These are phyloP conservation scores for Aythya baeri DNA, from an alignment of 2,113 vertebrate genomes.

Conservation along the genomic window DNA sequence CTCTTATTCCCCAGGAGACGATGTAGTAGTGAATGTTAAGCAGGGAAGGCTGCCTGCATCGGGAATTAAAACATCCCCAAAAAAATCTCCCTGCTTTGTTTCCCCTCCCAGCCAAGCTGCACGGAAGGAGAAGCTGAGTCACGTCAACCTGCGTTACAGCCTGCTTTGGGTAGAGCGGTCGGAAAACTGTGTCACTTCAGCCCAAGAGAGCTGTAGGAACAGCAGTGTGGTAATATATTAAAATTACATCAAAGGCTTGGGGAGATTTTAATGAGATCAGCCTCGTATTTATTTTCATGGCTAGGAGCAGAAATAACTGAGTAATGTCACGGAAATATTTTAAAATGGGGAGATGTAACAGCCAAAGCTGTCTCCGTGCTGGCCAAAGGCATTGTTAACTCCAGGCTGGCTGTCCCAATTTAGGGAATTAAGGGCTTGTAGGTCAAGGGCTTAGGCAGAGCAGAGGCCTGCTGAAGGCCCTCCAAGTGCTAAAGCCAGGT, in stretches of 20 bases:
- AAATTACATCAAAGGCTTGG: constrained; percentile 65
- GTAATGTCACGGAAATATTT: constrained; percentile 59
- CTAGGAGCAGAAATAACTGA: constrained; percentile 59
- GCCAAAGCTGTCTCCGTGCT: not conserved
- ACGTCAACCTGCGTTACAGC: not conserved
- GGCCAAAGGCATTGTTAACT: not conserved
- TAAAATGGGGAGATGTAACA: constrained; percentile 29
- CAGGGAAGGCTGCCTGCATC: not conserved
- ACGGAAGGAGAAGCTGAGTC: not conserved
- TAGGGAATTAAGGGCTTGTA: not conserved
- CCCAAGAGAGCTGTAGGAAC: constrained; percentile 51
- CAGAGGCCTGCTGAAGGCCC: not conserved
- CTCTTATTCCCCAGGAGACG: not conserved
- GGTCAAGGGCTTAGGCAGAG: not conserved
- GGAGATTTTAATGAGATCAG: constrained; percentile 58
- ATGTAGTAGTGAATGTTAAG: not conserved
- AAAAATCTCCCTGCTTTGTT: not conserved
- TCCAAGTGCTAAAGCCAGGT: not conserved
- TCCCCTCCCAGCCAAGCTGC: not conserved
- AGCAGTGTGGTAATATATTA: constrained; percentile 32
- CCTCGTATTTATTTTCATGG: constrained; percentile 48
- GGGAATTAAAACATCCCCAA: not conserved
- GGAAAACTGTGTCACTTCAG: constrained; percentile 64
- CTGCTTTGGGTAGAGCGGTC: not conserved
- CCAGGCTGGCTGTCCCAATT: not conserved